These are phyloP conservation scores for Lampropteryx suffumata DNA, from an alignment of 2,888 invertebrate species.

Conservation along the genomic window DNA sequence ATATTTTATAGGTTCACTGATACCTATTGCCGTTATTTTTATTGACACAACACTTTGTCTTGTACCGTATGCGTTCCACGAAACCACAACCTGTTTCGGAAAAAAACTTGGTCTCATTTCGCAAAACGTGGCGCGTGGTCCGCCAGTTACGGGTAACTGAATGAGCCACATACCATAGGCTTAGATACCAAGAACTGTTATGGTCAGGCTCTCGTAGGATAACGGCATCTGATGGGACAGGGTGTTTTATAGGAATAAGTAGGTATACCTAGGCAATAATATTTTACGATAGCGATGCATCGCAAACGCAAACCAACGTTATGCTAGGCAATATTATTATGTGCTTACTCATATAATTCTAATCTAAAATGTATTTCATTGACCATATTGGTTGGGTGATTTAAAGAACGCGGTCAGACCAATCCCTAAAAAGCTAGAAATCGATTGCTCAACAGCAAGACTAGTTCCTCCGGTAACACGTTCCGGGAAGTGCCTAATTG, in stretches of 20 bases:
- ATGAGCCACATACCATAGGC: constrained; percentile 41
- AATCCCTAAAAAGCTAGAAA: constrained; percentile 32
- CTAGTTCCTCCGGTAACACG: constrained; percentile 38
- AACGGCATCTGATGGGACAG: constrained; percentile 45
- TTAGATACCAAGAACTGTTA: constrained; percentile 53
- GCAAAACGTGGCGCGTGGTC: constrained; percentile 37
- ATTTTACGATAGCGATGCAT: constrained; percentile 11
- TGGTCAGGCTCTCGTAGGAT: constrained; percentile 43
- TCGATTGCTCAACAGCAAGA: constrained; percentile 27
- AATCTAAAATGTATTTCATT: background rate
- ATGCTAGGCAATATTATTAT: background rate
- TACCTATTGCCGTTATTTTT: constrained; percentile 30
- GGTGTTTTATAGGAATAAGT: constrained; percentile 16
- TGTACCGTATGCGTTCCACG: constrained; percentile 24
- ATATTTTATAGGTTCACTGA: too few species aligned
- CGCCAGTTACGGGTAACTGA: constrained; percentile 39
- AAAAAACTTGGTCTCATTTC: constrained; percentile 25
- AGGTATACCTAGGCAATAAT: background rate
- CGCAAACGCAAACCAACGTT: background rate
- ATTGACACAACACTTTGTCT: constrained; percentile 31
- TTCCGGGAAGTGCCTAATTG: constrained; percentile 43
- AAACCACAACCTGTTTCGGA: constrained; percentile 28
- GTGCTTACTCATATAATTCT: background rate
- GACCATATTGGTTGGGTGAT: constrained; percentile 21
- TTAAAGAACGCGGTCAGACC: constrained; percentile 30